Evolutionary conservation across 2,113 vertebrate genomes (phyloP).

Genomic region (Anoplopoma fimbria): DNA sequence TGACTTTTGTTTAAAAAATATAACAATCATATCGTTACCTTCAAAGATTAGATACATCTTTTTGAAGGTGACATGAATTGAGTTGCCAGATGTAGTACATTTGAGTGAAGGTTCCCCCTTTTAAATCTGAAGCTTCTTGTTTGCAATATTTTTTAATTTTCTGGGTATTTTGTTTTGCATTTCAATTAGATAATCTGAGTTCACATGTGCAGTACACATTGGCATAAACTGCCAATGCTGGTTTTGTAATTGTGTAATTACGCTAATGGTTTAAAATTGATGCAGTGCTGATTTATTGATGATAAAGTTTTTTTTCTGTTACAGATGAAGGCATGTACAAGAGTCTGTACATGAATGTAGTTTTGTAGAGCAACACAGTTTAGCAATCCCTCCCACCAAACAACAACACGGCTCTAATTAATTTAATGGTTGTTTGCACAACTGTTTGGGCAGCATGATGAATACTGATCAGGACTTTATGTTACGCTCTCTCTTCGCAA

Average conservation of each 20-base stretch:
- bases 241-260: slow-evolving; percentile 14
- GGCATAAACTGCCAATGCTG: not conserved
- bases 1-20: not conserved
- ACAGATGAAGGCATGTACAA: not conserved
- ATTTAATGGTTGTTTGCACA: slow-evolving; percentile 66
- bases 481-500: slow-evolving; percentile 29
- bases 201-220: not conserved
- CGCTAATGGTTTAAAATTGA: slow-evolving; percentile 1
- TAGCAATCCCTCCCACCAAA: slow-evolving; percentile 52
- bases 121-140: not conserved
- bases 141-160: not conserved
- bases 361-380: slow-evolving; percentile 48
- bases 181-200: not conserved
- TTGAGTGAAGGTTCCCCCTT: not conserved
- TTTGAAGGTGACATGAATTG: not conserved
- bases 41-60: not conserved
- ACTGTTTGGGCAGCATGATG: slow-evolving; percentile 32
- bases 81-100: not conserved
- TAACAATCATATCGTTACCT: not conserved
- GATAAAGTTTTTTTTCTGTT: not conserved
- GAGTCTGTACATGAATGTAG: slow-evolving; percentile 25
- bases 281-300: slow-evolving; percentile 17
- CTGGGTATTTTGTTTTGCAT: not conserved
- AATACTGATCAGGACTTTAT: slow-evolving; percentile 66
- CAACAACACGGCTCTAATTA: slow-evolving; percentile 64